Evolutionary conservation across 2,888 invertebrate genomes (phyloP), one percentile per base, ranked within the genome.

Genomic region (Mythimna lalbum): DNA sequence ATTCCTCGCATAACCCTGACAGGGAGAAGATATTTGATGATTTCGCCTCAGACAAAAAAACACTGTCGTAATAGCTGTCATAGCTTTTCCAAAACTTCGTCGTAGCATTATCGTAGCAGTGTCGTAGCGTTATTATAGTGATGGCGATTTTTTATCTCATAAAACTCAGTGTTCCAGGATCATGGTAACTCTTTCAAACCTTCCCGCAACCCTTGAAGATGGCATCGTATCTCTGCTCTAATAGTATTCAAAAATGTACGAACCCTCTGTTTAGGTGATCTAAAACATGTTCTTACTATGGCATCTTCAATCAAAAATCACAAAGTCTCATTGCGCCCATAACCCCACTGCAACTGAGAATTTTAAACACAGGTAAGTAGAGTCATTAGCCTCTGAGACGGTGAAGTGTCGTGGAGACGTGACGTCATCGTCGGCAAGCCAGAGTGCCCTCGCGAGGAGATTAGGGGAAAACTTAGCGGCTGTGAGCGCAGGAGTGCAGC

Each of bases 361-460:
- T 72, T 77, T 69, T 39, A 67, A 66, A 69, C 69, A 68, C 63
- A 72, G 83, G 80, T 74, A 82, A 81, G 84, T 76, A 71, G 75
- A 76, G 84, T 84, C 84, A 84, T 86, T 84, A 84, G 72, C 72
- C 75, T 77, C 71, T 68, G 74, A 80, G 77, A 57, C 59, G 69
- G 63, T 47, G 65, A 76, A 78, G 82, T 76, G 79, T 68, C 73
- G 67, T 36, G 39, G 53, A 69, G 69, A 66, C 80, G 85, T 73
- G 77, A 80, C 66, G 77, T 64, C 71, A 65, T 39, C 31, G 57
- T 63, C 27, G 31, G 52, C 63, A 68, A 7, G 71, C 17, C 43
- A 49, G 57, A 85, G 83, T 69, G 68, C 81, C 72, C 81, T 84
- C 43, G 72, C 63, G 43, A 53, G 39, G 72, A 75, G 84, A 83